phyloP scores from a whole-genome alignment of 2,113 vertebrate genomes.

The Scortum barcoo region DNA sequence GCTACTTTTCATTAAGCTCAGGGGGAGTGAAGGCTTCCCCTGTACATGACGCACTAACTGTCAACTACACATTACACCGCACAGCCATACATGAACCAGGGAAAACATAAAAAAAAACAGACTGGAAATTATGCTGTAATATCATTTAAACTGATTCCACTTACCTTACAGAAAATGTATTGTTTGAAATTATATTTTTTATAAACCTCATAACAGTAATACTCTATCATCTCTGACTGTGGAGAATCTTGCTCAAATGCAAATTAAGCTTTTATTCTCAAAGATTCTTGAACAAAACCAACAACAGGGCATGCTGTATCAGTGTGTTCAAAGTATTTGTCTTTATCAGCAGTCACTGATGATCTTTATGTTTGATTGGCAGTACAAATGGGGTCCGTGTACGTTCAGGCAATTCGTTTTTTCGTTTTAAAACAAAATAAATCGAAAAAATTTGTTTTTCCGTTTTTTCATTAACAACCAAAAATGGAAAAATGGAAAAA shows the following conservation, averaged over 20 bases:
- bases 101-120: neutral
- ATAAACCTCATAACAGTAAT: neutral
- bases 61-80: neutral
- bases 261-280: no score
- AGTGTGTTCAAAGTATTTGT: neutral
- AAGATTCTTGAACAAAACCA: neutral
- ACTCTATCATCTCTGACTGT: no score
- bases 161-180: neutral
- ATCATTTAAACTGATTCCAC: neutral
- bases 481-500: no score
- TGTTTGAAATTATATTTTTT: neutral
- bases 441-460: no score
- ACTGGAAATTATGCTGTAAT: neutral
- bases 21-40: slow-evolving; percentile 6
- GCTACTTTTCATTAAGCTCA: slow-evolving; percentile 66
- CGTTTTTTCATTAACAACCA: no score
- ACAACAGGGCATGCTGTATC: neutral
- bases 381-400: no score
- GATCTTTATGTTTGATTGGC: neutral
- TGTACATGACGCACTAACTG: neutral
- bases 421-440: no score
- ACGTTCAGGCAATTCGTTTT: no score
- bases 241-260: no score
- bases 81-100: neutral
- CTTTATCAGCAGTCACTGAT: neutral